Conservation (phyloP, 2,797 vertebrate genomes). For the Rhyacichthys aspro region DNA sequence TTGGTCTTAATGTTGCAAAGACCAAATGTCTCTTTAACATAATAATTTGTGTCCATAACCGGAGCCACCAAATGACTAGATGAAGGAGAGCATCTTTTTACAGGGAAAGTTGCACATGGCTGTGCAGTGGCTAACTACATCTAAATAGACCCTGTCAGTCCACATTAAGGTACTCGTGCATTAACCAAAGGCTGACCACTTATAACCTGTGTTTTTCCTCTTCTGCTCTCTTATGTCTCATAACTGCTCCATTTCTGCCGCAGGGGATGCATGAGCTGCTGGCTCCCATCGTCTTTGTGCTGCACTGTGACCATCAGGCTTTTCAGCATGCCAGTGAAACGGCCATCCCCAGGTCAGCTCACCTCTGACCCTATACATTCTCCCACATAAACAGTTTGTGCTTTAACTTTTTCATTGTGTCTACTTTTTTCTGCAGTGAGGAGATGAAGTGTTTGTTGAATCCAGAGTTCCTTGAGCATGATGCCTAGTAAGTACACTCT, state of each 20-base stretch:
- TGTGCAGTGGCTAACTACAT: constrained; percentile 60
- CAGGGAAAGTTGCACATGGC: constrained; percentile 70
- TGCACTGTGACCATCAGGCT: constrained; percentile 98
- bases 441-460: constrained; percentile 95
- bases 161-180: constrained; percentile 68
- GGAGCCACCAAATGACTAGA: constrained; percentile 53
- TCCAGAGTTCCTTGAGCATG: constrained; percentile 92
- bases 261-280: constrained; percentile 98
- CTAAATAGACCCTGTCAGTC: constrained; percentile 69
- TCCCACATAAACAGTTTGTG: not conserved
- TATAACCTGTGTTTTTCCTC: constrained; percentile 42
- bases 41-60: constrained; percentile 53
- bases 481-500: constrained; percentile 91
- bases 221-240: constrained; percentile 12
- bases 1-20: constrained; percentile 5
- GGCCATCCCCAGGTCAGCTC: constrained; percentile 89
- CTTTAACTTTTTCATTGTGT: not conserved
- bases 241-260: constrained; percentile 1
- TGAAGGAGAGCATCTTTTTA: constrained; percentile 44
- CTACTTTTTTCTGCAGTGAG: constrained; percentile 79
- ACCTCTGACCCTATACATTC: not conserved
- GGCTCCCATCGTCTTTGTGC: constrained; percentile 94
- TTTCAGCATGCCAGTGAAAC: constrained; percentile 97
- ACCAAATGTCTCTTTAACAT: constrained; percentile 51
- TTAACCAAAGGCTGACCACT: constrained; percentile 61